A percentile compares a stretch with the other conserved stretches of the same genome.
Conservation (phyloP, 2,797 vertebrate species). For the Aselliscus stoliczkanus region DNA sequence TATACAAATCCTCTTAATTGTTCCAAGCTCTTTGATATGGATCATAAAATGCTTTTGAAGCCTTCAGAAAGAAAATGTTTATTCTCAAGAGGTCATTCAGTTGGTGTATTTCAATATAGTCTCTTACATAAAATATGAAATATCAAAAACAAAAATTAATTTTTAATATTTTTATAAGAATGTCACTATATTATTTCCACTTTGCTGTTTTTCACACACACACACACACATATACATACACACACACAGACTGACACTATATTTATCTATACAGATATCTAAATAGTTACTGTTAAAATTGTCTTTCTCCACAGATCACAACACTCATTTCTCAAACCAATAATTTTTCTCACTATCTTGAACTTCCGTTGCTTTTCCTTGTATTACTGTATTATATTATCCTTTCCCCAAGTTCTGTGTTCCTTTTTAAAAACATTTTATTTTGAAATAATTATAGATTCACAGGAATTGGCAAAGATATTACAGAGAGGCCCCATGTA, state of each 20-base stretch:
- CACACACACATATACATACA: conserved; percentile 60
- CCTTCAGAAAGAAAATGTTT: conserved; percentile 41
- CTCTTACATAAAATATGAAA: neutral
- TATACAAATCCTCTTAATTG: conserved; percentile 11
- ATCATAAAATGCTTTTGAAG: conserved; percentile 41
- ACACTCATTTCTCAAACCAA: neutral
- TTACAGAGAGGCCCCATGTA: neutral
- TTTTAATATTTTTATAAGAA: neutral
- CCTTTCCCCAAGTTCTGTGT: neutral
- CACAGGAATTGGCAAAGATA: neutral
- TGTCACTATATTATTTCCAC: neutral
- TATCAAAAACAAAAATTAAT: neutral
- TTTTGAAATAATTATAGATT: neutral
- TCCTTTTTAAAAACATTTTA: neutral
- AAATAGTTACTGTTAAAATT: neutral
- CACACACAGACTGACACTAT: conserved; percentile 74
- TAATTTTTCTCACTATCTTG: neutral
- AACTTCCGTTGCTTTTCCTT: neutral
- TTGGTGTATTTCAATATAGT: neutral
- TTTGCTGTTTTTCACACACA: conserved; percentile 77
- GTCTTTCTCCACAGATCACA: neutral
- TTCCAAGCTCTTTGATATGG: conserved; percentile 40
- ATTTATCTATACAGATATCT: conserved; percentile 80
- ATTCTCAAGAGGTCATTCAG: neutral
- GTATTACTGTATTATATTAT: neutral